These are phyloP conservation scores for Mythimna lalbum DNA, from an alignment of 2,888 invertebrate species.

Conservation along the genomic window DNA sequence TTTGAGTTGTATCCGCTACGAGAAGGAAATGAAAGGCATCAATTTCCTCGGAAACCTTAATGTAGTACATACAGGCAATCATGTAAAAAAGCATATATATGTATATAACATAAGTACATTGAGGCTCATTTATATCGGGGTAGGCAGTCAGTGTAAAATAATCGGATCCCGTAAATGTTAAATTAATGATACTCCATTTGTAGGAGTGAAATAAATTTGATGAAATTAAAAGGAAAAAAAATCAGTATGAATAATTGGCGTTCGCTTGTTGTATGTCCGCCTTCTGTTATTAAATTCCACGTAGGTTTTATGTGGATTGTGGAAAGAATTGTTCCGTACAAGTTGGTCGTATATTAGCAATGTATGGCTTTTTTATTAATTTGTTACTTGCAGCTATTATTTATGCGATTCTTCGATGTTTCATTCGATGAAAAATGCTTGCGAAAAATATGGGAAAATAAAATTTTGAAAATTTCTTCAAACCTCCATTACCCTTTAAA, in stretches of 20 bases:
- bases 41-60: slow-evolving; percentile 58
- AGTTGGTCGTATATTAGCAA: slow-evolving; percentile 43
- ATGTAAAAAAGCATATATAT: slow-evolving; percentile 49
- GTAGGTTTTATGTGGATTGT: slow-evolving; percentile 62
- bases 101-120: slow-evolving; percentile 47
- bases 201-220: slow-evolving; percentile 84
- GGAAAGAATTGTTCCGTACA: slow-evolving; percentile 50
- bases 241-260: slow-evolving; percentile 74
- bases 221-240: slow-evolving; percentile 81
- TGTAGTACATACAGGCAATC: slow-evolving; percentile 52
- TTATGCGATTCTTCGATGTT: slow-evolving; percentile 22
- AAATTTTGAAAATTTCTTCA: background rate
- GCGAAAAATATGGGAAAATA: background rate
- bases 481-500: no score
- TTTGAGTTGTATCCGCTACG: slow-evolving; percentile 21
- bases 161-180: slow-evolving; percentile 79
- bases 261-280: slow-evolving; percentile 70
- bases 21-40: slow-evolving; percentile 62
- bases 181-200: slow-evolving; percentile 81
- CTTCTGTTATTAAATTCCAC: slow-evolving; percentile 70
- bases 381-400: slow-evolving; percentile 25
- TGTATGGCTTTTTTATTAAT: slow-evolving; percentile 35
- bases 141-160: slow-evolving; percentile 70
- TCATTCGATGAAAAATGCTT: background rate
- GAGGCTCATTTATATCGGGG: slow-evolving; percentile 64